Conservation (phyloP, 2,113 vertebrate species). For the Cyanoderma ruficeps region DNA sequence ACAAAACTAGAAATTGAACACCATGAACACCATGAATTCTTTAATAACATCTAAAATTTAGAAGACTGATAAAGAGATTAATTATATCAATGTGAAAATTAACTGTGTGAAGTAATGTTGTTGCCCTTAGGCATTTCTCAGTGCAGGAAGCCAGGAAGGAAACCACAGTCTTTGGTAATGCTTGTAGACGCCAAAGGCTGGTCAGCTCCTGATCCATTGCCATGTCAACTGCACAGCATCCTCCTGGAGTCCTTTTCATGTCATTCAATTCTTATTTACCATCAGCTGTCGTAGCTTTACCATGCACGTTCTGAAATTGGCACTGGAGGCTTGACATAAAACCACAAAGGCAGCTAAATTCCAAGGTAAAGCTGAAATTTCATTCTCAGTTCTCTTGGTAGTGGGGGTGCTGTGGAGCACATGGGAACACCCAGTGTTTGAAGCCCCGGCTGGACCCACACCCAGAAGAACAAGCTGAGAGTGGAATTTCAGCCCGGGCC, state of each 20-base stretch:
- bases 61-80: not conserved
- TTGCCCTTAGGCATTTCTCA: not conserved
- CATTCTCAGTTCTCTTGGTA: not conserved
- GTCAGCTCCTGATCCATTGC: not conserved
- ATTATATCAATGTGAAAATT: not conserved
- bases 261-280: constrained; percentile 14
- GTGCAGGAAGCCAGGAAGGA: not conserved
- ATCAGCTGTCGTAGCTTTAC: not conserved
- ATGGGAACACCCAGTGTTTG: not conserved
- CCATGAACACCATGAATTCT: not conserved
- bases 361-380: constrained; percentile 1
- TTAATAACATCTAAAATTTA: not conserved
- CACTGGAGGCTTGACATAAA: not conserved
- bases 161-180: not conserved
- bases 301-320: not conserved
- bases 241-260: not conserved
- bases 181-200: not conserved
- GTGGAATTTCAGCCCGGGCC: constrained; percentile 28
- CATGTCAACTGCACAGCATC: not conserved
- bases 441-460: not conserved
- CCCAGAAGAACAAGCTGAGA: constrained; percentile 5
- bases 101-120: not conserved
- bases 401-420: not conserved
- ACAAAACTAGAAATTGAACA: not conserved
- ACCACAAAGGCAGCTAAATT: constrained; percentile 6